Conservation (phyloP, 2,888 invertebrate genomes). For the Amphipyra tragopoginis region DNA sequence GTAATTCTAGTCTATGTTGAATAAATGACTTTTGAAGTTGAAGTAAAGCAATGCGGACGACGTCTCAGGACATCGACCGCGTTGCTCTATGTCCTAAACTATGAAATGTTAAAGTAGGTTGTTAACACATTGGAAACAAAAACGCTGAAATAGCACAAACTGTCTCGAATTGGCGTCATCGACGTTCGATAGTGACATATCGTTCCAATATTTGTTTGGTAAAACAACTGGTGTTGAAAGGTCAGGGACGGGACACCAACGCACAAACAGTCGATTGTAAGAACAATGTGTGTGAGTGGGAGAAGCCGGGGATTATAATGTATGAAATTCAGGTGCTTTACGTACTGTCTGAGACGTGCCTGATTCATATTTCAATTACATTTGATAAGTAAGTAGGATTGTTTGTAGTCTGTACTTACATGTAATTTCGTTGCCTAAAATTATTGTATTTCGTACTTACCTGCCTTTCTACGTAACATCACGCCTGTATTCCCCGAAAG, state of each 20-base stretch:
- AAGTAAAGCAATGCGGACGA: too few relatives aligned
- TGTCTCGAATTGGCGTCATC: not conserved
- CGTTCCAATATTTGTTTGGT: conserved; percentile 26
- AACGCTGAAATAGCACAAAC: not conserved
- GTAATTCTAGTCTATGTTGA: too few relatives aligned
- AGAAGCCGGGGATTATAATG: not conserved
- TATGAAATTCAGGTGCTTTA: not conserved
- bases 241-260: conserved; percentile 32
- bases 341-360: not conserved
- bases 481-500: too few relatives aligned
- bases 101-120: too few relatives aligned
- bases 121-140: too few relatives aligned
- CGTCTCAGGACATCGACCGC: too few relatives aligned
- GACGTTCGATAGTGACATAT: conserved; percentile 25
- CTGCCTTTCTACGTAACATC: too few relatives aligned
- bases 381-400: not conserved
- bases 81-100: too few relatives aligned
- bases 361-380: conserved; percentile 9
- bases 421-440: too few relatives aligned
- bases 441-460: too few relatives aligned
- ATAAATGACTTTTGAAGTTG: too few relatives aligned
- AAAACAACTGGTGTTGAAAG: conserved; percentile 29
- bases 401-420: not conserved
- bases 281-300: not conserved
- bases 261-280: conserved; percentile 14